Evolutionary conservation across 2,888 invertebrate genomes (phyloP).

Genomic region (Brenthis hecate): DNA sequence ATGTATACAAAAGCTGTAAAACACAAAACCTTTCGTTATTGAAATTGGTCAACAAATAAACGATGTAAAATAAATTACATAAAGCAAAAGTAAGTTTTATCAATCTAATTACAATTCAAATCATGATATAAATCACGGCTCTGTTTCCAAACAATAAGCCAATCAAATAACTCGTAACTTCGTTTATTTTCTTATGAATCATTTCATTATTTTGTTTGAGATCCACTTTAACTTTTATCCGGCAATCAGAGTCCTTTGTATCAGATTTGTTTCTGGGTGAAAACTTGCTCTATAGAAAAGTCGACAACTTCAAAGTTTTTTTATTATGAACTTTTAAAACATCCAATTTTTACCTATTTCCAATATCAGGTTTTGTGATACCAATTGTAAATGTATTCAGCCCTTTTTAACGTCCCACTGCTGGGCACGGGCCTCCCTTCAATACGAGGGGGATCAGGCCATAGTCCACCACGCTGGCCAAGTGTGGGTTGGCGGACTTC

Average conservation of each 20-base stretch:
- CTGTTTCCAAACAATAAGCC: slow-evolving; percentile 15
- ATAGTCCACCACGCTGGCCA: too few species aligned
- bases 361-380: too few species aligned
- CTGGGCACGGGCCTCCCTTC: too few species aligned
- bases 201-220: slow-evolving; percentile 23
- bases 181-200: slow-evolving; percentile 25
- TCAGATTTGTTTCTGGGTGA: slow-evolving; percentile 11
- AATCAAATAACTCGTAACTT: slow-evolving; percentile 20
- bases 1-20: too few species aligned
- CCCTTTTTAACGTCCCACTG: too few species aligned
- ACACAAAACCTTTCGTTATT: too few species aligned
- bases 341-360: too few species aligned
- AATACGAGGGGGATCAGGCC: too few species aligned
- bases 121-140: not conserved
- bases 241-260: slow-evolving; percentile 21
- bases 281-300: not conserved
- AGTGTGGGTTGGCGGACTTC: too few species aligned
- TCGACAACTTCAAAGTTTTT: not conserved
- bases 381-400: too few species aligned
- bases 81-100: not conserved
- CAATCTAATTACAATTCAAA: slow-evolving; percentile 8
- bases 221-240: slow-evolving; percentile 20
- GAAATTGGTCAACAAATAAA: too few species aligned
- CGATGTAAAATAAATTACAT: too few species aligned
- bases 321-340: not conserved